A percentile compares a stretch with the other conserved stretches of the same genome.
Evolutionary conservation across 2,888 invertebrate species (phyloP).

Genomic region (Allolobophora icterica): DNA sequence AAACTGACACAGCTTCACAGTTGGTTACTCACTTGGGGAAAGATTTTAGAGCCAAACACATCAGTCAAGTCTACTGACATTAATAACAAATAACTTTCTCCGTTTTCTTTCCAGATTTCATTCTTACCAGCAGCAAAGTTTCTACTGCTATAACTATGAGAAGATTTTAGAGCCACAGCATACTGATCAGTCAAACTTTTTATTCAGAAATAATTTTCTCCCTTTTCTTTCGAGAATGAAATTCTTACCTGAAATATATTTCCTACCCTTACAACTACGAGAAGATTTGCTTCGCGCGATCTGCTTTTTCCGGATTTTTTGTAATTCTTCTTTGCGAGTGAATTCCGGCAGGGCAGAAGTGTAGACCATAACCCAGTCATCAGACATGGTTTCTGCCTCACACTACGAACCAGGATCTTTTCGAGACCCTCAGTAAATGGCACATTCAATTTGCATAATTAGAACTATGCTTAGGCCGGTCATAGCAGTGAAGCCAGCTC

Average conservation of each 20-base stretch:
- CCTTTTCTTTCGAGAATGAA: background rate
- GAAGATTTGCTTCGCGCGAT: background rate
- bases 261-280: background rate
- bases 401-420: background rate
- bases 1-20: background rate
- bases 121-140: background rate
- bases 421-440: background rate
- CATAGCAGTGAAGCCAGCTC: background rate
- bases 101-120: background rate
- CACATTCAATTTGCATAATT: background rate
- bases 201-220: background rate
- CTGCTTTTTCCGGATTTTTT: conserved; percentile 2
- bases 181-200: background rate
- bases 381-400: background rate
- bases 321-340: background rate
- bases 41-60: background rate
- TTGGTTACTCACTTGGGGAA: background rate
- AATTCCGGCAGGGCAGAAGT: background rate
- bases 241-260: background rate
- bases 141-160: background rate
- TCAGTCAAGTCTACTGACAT: no score
- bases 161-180: background rate
- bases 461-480: background rate
- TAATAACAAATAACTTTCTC: background rate
- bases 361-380: background rate